Base-by-base conservation (phyloP, 2,113 vertebrate species). In the Sphaerodactylus townsendi region DNA sequence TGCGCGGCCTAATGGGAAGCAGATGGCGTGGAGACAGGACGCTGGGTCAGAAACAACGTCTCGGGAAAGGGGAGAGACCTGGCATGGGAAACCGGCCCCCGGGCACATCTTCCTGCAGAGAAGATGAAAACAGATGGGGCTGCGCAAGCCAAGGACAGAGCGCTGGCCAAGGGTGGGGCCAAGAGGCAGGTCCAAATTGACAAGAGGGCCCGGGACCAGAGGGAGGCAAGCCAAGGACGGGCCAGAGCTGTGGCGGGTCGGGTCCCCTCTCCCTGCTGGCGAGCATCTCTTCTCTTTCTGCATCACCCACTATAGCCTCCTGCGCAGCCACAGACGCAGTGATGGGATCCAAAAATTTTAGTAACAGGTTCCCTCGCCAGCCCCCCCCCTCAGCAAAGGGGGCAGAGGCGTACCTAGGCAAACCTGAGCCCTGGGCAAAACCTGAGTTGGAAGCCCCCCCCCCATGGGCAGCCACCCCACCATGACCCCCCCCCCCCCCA, bases 101-200 rank as follows among this genome's bases (percentile, higher is more conserved):
- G 74, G 74, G 82, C 71, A 74, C 77, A 68, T 85, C 77, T 46
- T 80, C 46, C 77, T 75, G 28, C 39, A 48, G 79, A n/a, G n/a
- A n/a, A n/a, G n/a, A 64, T 33, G 44, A 78, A 65, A 72, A 33
- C 68, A 50, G 68, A 77, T 65, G 75, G 56, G 41, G 48, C 11
- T 17, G 44, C 3, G 15, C 5, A 9, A 21, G 23, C 59, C 59
- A 62, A 62, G 59, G 59, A 62, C 59, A 28, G 59, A 7, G 59
- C 25, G 8, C 23, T 62, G 74, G 77, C 84, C 77, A 72, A 48
- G 48, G 33, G 35, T 25, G 9, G 74, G 8, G 56, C 21, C 5
- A 7, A 13, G 21, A 64, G 53, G 65, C 33, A 39, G 53, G 17
- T 30, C 33, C 73, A 64, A 39, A 33, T n/a, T 21, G 6, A 1